These are phyloP conservation scores for Ellobius talpinus DNA, from an alignment of 2,113 vertebrate species.

Conservation along the genomic window DNA sequence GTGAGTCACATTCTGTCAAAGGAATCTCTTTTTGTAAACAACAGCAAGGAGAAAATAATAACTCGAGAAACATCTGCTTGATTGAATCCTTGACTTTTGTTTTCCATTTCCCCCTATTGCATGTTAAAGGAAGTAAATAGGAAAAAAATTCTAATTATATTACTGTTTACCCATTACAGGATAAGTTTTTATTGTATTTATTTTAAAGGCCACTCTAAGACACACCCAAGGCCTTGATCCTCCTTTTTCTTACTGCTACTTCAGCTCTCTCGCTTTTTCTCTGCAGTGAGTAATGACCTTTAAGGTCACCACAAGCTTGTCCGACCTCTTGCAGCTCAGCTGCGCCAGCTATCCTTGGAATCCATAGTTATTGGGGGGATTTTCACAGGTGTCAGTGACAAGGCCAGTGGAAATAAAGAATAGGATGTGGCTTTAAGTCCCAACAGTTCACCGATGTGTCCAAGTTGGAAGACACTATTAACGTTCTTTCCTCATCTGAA, in stretches of 20 bases:
- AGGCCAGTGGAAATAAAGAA: neutral
- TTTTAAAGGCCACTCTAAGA: conserved; percentile 70
- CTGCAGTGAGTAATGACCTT: neutral
- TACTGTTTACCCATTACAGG: conserved; percentile 88
- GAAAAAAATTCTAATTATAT: conserved; percentile 90
- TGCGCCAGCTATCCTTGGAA: neutral
- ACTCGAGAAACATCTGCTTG: conserved; percentile 91
- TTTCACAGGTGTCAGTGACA: neutral
- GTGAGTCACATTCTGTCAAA: conserved; percentile 87
- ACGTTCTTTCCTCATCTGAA: neutral
- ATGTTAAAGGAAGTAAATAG: conserved; percentile 91
- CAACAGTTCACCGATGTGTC: neutral
- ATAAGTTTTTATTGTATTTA: conserved; percentile 84
- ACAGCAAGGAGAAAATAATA: conserved; percentile 84
- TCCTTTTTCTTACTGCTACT: conserved; percentile 56
- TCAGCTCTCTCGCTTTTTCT: neutral
- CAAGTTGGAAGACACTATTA: neutral
- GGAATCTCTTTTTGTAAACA: conserved; percentile 87
- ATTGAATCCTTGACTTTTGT: conserved; percentile 91
- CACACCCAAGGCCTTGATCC: conserved; percentile 64
- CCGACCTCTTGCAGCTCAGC: neutral
- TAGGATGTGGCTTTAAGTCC: neutral
- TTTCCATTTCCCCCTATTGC: conserved; percentile 89
- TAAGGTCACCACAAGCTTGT: neutral
- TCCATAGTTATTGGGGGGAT: neutral